phyloP scores from a whole-genome alignment of 2,888 invertebrate genomes.

The Phyto melanocephala region DNA sequence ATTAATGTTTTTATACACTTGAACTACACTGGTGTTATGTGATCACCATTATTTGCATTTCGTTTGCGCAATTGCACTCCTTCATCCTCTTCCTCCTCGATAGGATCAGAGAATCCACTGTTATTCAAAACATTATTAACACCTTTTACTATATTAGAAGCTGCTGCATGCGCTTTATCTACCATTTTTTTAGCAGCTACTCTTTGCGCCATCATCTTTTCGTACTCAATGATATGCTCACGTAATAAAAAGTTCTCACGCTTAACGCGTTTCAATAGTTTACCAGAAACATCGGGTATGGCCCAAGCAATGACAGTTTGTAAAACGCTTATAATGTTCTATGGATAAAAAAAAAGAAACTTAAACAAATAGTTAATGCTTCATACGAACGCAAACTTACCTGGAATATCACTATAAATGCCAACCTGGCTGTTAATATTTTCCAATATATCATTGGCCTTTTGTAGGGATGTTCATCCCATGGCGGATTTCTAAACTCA shows the following conservation, averaged over 20 bases:
- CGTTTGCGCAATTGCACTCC: constrained; percentile 50
- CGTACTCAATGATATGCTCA: constrained; percentile 86
- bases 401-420: constrained; percentile 88
- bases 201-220: constrained; percentile 78
- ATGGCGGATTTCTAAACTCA: constrained; percentile 84
- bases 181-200: constrained; percentile 54
- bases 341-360: constrained; percentile 66
- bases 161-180: constrained; percentile 48
- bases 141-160: constrained; percentile 31
- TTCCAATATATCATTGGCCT: constrained; percentile 86
- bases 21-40: constrained; percentile 70
- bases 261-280: constrained; percentile 85
- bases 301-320: constrained; percentile 87
- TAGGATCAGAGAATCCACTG: constrained; percentile 48
- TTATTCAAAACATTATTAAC: constrained; percentile 20
- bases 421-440: constrained; percentile 85
- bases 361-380: neutral
- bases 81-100: constrained; percentile 60
- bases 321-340: constrained; percentile 87
- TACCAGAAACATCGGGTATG: constrained; percentile 87
- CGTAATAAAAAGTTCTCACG: constrained; percentile 86
- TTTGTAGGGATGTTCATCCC: constrained; percentile 80
- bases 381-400: constrained; percentile 65
- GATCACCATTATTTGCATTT: constrained; percentile 66
- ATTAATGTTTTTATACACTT: neutral